phyloP scores from a whole-genome alignment of 2,888 invertebrate species.

The Acronicta leporina region DNA sequence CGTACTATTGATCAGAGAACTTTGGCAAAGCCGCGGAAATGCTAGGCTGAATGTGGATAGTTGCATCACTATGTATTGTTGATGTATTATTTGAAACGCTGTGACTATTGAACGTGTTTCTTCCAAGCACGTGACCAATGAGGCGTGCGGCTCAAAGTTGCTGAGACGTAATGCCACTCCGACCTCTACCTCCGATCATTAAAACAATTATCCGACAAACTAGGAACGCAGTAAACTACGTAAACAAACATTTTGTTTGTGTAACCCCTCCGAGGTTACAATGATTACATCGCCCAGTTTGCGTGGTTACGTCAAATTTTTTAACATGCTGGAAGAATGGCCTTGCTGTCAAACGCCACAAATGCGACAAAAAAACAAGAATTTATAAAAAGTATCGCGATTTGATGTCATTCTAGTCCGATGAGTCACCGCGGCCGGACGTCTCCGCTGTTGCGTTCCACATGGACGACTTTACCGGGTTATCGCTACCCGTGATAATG shows the following conservation, averaged over 20 bases:
- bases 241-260: conserved; percentile 62
- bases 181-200: conserved; percentile 61
- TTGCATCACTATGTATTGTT: conserved; percentile 11
- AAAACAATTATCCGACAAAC: conserved; percentile 68
- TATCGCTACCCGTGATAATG: conserved; percentile 70
- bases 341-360: conserved; percentile 65
- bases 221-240: conserved; percentile 61
- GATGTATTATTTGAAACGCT: not conserved
- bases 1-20: conserved; percentile 2
- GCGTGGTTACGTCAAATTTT: conserved; percentile 66
- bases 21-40: conserved; percentile 10
- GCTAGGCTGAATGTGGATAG: conserved; percentile 24
- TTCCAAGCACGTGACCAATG: conserved; percentile 37
- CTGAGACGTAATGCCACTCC: conserved; percentile 58
- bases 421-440: conserved; percentile 74
- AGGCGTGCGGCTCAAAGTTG: conserved; percentile 17
- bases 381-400: conserved; percentile 61
- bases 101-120: conserved; percentile 15
- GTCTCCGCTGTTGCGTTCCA: conserved; percentile 59
- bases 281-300: conserved; percentile 65
- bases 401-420: conserved; percentile 69
- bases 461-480: conserved; percentile 66
- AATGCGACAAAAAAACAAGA: conserved; percentile 59
- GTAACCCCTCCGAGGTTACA: conserved; percentile 66
- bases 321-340: conserved; percentile 61